phyloP scores from a whole-genome alignment of 2,113 vertebrate genomes.

The Brachionichthys hirsutus region DNA sequence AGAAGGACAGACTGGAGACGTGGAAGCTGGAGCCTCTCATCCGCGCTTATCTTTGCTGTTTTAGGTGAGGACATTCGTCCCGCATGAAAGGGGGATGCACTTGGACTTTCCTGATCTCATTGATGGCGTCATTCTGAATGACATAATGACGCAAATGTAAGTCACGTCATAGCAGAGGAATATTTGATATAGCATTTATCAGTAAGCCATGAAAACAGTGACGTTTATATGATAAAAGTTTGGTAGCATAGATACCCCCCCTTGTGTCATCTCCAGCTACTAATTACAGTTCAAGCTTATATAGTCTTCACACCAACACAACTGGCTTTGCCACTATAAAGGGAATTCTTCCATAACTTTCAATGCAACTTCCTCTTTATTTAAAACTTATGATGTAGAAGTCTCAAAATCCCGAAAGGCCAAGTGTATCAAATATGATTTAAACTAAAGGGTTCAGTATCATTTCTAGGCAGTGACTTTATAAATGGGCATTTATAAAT shows the following conservation, averaged over 20 bases:
- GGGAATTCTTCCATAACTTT: slow-evolving; percentile 51
- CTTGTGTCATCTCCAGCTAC: too few species aligned
- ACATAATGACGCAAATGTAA: slow-evolving; percentile 76
- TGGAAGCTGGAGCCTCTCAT: not conserved
- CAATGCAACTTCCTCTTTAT: slow-evolving; percentile 35
- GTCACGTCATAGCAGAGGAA: slow-evolving; percentile 19
- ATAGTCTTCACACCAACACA: slow-evolving; percentile 54
- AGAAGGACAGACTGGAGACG: not conserved
- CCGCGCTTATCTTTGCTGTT: not conserved
- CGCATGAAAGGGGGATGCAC: slow-evolving; percentile 49
- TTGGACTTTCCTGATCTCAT: slow-evolving; percentile 67
- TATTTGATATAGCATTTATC: too few species aligned
- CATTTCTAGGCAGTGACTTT: too few species aligned
- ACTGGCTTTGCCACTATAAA: slow-evolving; percentile 61
- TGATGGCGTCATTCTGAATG: slow-evolving; percentile 72
- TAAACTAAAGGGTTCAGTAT: too few species aligned
- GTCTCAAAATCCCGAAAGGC: too few species aligned
- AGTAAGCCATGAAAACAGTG: too few species aligned
- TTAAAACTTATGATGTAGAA: too few species aligned
- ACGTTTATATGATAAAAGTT: too few species aligned
- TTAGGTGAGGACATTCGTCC: slow-evolving; percentile 72
- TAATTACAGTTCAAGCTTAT: too few species aligned
- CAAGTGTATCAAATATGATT: too few species aligned
- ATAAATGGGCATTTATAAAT: too few species aligned
- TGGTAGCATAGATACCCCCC: too few species aligned